Evolutionary conservation across 2,113 vertebrate species (phyloP).

Genomic region (Notechis scutatus): DNA sequence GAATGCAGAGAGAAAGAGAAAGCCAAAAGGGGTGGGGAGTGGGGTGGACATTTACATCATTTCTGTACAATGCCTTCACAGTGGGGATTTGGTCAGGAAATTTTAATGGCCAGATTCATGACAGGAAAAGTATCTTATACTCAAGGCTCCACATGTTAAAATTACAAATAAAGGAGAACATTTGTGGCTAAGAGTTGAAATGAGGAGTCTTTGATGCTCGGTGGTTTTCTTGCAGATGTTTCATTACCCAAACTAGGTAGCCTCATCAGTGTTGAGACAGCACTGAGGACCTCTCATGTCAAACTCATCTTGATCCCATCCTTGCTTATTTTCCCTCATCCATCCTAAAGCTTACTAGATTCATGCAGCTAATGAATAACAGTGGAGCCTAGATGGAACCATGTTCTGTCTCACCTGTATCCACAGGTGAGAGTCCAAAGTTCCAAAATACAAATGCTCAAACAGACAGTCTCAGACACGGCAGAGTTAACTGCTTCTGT

Average conservation of each 20-base stretch:
- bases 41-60: neutral
- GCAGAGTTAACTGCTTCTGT: no score
- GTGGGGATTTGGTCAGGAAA: neutral
- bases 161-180: neutral
- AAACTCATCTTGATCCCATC: neutral
- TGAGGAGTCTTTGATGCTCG: neutral
- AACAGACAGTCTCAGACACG: no score
- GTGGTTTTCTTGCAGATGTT: neutral
- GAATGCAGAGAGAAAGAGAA: neutral
- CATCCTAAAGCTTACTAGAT: neutral
- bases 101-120: neutral
- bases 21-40: neutral
- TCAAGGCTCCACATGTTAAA: neutral
- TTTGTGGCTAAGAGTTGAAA: neutral
- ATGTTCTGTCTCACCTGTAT: no score
- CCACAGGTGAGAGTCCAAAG: no score
- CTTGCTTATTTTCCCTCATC: neutral
- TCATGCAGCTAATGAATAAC: neutral
- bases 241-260: neutral
- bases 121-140: neutral
- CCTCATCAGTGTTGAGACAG: neutral
- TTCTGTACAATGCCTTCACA: neutral
- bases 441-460: no score
- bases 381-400: neutral
- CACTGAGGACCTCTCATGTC: neutral